Evolutionary conservation across 2,888 invertebrate species (phyloP).

Genomic region (Chironomus riparius): DNA sequence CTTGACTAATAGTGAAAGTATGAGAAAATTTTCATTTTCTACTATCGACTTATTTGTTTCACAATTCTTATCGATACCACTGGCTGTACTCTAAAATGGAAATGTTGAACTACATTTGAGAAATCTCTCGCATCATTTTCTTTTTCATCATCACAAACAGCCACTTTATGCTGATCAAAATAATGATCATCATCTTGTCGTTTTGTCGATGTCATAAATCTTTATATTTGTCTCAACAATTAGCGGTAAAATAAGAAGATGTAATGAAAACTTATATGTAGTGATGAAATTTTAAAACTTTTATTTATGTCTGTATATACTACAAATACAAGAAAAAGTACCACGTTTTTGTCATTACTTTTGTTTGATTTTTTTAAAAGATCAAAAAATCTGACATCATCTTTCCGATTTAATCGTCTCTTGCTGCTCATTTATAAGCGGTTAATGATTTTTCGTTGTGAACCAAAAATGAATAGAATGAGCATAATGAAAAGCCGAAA

Average conservation of each 20-base stretch:
- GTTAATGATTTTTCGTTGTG: too few species aligned
- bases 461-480: too few species aligned
- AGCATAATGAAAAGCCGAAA: too few species aligned
- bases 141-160: too few species aligned
- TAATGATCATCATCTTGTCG: background rate
- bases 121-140: too few species aligned
- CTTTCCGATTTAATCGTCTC: background rate
- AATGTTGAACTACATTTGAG: too few species aligned
- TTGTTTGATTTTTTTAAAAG: background rate
- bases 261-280: background rate
- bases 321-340: background rate
- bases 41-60: background rate
- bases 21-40: slow-evolving; percentile 1
- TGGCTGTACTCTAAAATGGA: too few species aligned
- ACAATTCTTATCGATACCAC: background rate
- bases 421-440: too few species aligned
- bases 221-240: background rate
- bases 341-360: background rate
- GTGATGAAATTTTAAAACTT: background rate
- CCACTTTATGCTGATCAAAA: too few species aligned
- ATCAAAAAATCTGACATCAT: background rate
- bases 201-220: background rate
- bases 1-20: background rate
- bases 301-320: too few species aligned
- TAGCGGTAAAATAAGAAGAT: background rate